phyloP scores from a whole-genome alignment of 2,888 invertebrate genomes.

The Salticus scenicus region DNA sequence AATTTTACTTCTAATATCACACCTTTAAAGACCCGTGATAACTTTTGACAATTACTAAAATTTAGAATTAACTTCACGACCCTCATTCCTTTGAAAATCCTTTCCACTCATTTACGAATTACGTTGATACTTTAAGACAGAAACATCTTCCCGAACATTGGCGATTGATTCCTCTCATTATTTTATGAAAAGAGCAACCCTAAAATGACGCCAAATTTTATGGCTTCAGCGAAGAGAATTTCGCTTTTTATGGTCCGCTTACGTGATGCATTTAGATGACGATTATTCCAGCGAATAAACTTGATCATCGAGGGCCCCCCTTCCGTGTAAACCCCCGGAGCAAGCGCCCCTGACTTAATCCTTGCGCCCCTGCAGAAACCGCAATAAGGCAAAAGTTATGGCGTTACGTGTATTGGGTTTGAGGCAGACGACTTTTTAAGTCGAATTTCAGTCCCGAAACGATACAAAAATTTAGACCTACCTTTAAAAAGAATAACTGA shows the following conservation, averaged over 20 bases:
- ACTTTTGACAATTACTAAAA: no score
- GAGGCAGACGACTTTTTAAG: not conserved
- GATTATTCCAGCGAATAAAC: slow-evolving; percentile 69
- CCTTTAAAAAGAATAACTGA: no score
- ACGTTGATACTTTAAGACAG: slow-evolving; percentile 2
- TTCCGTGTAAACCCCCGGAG: slow-evolving; percentile 18
- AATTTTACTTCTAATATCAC: no score
- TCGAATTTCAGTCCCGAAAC: not conserved
- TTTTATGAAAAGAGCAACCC: slow-evolving; percentile 37
- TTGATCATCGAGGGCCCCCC: slow-evolving; percentile 52
- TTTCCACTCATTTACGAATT: not conserved
- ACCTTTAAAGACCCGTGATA: no score
- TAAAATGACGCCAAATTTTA: slow-evolving; percentile 43
- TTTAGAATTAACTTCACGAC: not conserved
- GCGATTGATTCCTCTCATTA: slow-evolving; percentile 53
- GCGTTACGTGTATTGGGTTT: slow-evolving; percentile 40
- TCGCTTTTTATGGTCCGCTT: slow-evolving; percentile 63
- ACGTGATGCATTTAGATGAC: slow-evolving; percentile 70
- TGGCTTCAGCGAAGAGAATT: slow-evolving; percentile 45
- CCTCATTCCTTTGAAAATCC: not conserved
- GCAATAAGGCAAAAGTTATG: slow-evolving; percentile 66
- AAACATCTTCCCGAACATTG: slow-evolving; percentile 23
- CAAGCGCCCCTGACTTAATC: slow-evolving; percentile 32
- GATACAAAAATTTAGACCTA: no score
- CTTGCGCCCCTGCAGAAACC: slow-evolving; percentile 50